Evolutionary conservation across 2,797 vertebrate genomes (phyloP), one percentile per base, ranked within the genome.

Genomic region (Poecilia gillii): DNA sequence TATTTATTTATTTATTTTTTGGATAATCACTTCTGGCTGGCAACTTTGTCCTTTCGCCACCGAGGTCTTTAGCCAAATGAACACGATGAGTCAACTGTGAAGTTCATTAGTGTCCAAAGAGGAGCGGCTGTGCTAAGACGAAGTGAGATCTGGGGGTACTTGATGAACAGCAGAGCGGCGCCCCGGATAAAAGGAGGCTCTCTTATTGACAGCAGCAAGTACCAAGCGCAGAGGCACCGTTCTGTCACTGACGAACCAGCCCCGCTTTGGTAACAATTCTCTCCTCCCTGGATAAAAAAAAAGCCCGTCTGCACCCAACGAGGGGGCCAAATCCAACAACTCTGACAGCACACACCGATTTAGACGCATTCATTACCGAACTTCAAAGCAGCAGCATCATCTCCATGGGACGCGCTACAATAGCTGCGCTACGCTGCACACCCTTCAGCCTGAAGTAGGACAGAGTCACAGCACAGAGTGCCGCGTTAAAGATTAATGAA

Each of bases 401-500:
- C 85, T 91, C 81, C 72, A 73, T 71, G 81, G 85, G 86, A 87
- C 88, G 70, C 31, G 77, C 83, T 84, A 76, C 51, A 14, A 55
- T 70, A 71, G 78, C 82, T 78, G 70, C 74, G 72, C 18, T 73
- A 75, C 36, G 75, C 74, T 71, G 77, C 84, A 47, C 55, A 86
- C 83, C 72, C 74, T 79, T 84, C 88, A 75, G 77, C 76, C 88
- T 89, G 64, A 93, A 92, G 83, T 87, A 88, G 86, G 87, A 79
- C 87, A 82, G 75, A 86, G 78, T 81, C 79, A 72, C 83, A 53
- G 80, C 83, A 85, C 78, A 77, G 81, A 84, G 80, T 62, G 59
- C 49, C 20, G 72, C 43, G 77, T 95, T 85, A 95, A 95, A 94
- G 80, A 93, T 95, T 94, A 82, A 95, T 95, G 91, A 88, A 79